A percentile compares a stretch with the other conserved stretches of the same genome.
These are phyloP conservation scores for Melanostoma scalare DNA, from an alignment of 2,888 invertebrate species.

Conservation along the genomic window DNA sequence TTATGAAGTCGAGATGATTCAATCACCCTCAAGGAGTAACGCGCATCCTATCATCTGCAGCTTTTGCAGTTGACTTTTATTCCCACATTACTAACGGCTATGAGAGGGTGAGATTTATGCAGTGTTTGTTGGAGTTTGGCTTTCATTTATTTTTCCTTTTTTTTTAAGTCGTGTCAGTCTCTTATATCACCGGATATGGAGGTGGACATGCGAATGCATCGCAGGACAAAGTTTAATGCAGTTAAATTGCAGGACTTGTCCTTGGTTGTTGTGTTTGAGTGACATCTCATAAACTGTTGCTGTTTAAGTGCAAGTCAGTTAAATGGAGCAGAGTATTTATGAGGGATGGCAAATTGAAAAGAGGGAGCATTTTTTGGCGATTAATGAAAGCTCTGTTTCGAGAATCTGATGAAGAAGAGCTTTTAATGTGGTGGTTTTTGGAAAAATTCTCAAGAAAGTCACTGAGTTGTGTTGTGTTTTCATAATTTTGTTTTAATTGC, in stretches of 20 bases:
- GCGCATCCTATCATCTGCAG: slow-evolving; percentile 66
- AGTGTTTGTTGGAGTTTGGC: slow-evolving; percentile 17
- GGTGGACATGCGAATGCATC: slow-evolving; percentile 62
- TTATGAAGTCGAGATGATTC: slow-evolving; percentile 72
- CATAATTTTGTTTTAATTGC: too few relatives aligned
- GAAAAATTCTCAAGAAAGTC: too few relatives aligned
- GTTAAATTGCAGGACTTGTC: slow-evolving; percentile 58
- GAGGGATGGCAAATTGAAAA: too few relatives aligned
- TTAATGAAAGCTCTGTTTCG: too few relatives aligned
- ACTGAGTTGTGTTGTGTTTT: too few relatives aligned
- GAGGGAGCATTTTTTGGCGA: too few relatives aligned
- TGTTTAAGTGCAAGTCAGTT: too few relatives aligned
- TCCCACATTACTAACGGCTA: slow-evolving; percentile 61
- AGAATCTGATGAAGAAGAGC: too few relatives aligned
- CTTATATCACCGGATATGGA: slow-evolving; percentile 49
- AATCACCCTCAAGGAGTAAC: slow-evolving; percentile 66
- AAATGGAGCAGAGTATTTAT: too few relatives aligned
- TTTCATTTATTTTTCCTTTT: not conserved
- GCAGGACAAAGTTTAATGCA: slow-evolving; percentile 68
- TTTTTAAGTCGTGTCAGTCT: slow-evolving; percentile 27
- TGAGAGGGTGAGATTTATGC: slow-evolving; percentile 57
- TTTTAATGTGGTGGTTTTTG: too few relatives aligned
- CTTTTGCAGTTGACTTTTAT: slow-evolving; percentile 70
- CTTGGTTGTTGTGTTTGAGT: slow-evolving; percentile 59
- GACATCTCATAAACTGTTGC: slow-evolving; percentile 13